Base-by-base conservation (phyloP, 2,888 invertebrate genomes). In the Caenorhabditis sp. region DNA sequence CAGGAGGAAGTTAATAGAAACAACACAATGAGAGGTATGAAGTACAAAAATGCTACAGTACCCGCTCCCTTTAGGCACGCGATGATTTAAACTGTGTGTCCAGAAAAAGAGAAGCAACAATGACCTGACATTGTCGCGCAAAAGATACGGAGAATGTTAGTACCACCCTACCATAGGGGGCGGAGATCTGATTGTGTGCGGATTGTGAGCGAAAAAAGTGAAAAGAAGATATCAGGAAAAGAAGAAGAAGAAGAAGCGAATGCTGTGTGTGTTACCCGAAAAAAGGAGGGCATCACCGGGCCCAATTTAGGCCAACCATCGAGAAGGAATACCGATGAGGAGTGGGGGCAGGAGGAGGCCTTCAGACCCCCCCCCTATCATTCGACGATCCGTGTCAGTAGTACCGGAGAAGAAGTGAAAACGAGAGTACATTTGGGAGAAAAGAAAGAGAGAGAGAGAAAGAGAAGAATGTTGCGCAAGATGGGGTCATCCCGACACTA, bases 61-160 rank as follows among this genome's bases (percentile, higher is more conserved):
- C n/a, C n/a, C n/a, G n/a, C n/a, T n/a, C n/a, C n/a, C n/a, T n/a
- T n/a, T n/a, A n/a, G n/a, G n/a, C n/a, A n/a, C n/a, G 37, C 5
- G 13, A 13, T 43, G 20, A 20, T 20, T 15, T n/a, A 43, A 43
- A 43, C 20, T 24, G 11, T 46, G 15, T 9, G 17, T 11, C 15
- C 9, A 27, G 48, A 50, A 50, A 50, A 50, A 15, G 27, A 32
- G 32, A 50, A 30, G 56, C 56, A 32, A 46, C 46, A 59, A 24
- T 27, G 59, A 43, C 17, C 17, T n/a, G 27, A 35, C 24, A 15
- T 17, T 46, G 37, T 24, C 9, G 56, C 52, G 68, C 59, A 27
- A 66, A 32, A 68, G 68, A 68, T 68, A 68, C 68, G 68, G 68
- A 58, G 68, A 50, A 52, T 68, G 68, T 68, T 27, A 43, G 50